phyloP scores from a whole-genome alignment of 2,113 vertebrate genomes.

The Dipodomys spectabilis region DNA sequence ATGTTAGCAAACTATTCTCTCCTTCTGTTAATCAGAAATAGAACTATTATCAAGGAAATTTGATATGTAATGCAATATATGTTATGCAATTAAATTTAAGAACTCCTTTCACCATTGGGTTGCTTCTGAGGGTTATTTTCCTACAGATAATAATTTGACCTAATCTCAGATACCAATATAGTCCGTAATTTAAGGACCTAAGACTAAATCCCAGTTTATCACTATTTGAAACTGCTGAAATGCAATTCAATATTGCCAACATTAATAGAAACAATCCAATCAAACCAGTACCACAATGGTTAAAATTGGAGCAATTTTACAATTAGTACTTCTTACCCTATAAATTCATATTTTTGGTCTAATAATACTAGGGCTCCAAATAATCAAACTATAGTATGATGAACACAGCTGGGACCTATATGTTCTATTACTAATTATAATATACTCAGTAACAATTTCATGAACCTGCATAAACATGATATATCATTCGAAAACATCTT shows the following conservation, averaged over 20 bases:
- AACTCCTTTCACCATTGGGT: background rate
- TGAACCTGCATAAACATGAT: background rate
- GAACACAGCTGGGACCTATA: background rate
- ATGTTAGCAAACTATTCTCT: background rate
- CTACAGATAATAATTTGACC: background rate
- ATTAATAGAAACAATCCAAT: background rate
- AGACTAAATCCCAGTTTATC: background rate
- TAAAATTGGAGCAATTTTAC: slow-evolving; percentile 33
- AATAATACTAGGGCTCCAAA: background rate
- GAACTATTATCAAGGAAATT: background rate
- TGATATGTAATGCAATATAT: background rate
- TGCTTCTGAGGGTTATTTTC: background rate
- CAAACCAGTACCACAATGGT: background rate
- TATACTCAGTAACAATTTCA: background rate
- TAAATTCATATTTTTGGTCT: background rate
- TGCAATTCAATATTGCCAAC: background rate
- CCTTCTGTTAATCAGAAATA: background rate
- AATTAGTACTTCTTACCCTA: background rate
- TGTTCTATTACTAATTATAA: slow-evolving; percentile 26
- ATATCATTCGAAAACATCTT: background rate
- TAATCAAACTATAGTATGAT: slow-evolving; percentile 41
- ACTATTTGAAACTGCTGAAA: slow-evolving; percentile 4
- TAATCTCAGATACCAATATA: background rate
- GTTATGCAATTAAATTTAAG: background rate
- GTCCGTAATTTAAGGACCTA: background rate